A percentile compares a stretch with the other conserved stretches of the same genome.
phyloP scores from a whole-genome alignment of 2,888 invertebrate species.

The Amphimallon solstitiale region DNA sequence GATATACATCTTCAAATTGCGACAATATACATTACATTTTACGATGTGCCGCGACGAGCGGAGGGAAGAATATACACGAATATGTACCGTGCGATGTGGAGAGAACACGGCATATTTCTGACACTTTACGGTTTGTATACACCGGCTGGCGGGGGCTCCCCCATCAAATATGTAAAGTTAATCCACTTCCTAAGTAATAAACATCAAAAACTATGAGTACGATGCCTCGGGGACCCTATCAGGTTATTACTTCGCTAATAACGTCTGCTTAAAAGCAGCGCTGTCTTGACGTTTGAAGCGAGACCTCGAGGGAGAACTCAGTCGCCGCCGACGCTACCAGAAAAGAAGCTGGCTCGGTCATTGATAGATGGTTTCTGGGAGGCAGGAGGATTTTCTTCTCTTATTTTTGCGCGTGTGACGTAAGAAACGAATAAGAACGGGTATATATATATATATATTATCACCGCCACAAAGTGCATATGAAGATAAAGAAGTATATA shows the following conservation, averaged over 20 bases:
- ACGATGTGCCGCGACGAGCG: constrained; percentile 19
- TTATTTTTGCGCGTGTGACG: no score
- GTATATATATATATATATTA: no score
- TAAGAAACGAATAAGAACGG: no score
- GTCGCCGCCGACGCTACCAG: background rate
- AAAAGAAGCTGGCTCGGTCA: constrained; percentile 1
- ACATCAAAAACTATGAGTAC: constrained; percentile 32
- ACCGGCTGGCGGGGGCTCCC: background rate
- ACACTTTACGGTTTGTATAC: constrained; percentile 3
- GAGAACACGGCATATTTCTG: constrained; percentile 2
- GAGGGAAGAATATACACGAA: constrained; percentile 9
- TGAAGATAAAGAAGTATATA: no score
- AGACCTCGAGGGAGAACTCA: constrained; percentile 1
- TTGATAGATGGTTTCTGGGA: constrained; percentile 25
- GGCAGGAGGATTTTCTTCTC: no score
- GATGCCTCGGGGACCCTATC: constrained; percentile 30
- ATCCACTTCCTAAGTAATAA: constrained; percentile 33
- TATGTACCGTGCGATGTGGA: no score
- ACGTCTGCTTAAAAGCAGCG: constrained; percentile 30
- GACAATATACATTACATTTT: constrained; percentile 25
- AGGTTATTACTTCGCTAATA: constrained; percentile 33
- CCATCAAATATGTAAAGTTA: constrained; percentile 33
- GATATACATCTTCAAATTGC: constrained; percentile 17
- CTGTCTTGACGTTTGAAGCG: constrained; percentile 28
- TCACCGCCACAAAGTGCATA: no score